phyloP scores from a whole-genome alignment of 1,140 invertebrate genomes.

The Drosophila guanche region DNA sequence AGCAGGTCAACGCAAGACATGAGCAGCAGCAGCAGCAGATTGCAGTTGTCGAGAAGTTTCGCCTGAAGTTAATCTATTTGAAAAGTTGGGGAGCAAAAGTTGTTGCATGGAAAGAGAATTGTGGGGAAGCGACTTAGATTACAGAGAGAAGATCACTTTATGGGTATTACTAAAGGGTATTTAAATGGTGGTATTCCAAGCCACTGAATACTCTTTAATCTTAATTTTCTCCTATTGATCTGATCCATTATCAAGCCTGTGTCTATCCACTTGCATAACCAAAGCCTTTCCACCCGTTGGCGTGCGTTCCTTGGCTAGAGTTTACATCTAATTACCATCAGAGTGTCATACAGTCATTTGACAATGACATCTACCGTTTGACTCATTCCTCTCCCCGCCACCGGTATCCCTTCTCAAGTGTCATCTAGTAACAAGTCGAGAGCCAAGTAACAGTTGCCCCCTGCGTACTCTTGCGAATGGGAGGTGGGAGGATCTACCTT shows the following conservation, averaged over 20 bases:
- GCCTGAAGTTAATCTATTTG: conserved; percentile 56
- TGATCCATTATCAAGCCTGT: conserved; percentile 16
- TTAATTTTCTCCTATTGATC: background rate
- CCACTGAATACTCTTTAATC: no score
- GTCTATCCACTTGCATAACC: conserved; percentile 32
- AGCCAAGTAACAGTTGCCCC: conserved; percentile 25
- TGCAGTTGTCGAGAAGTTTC: conserved; percentile 48
- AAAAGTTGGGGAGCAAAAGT: conserved; percentile 19
- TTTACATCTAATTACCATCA: conserved; percentile 53
- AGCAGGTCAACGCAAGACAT: conserved; percentile 57
- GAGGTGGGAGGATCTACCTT: background rate
- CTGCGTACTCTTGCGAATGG: background rate
- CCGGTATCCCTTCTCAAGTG: conserved; percentile 1
- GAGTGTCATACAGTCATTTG: conserved; percentile 49
- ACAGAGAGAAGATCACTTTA: no score
- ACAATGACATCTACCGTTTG: conserved; percentile 47
- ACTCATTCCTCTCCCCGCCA: background rate
- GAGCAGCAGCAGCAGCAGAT: conserved; percentile 21
- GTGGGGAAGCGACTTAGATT: no score
- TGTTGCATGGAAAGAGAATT: no score
- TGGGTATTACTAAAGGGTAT: background rate
- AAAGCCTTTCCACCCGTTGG: background rate
- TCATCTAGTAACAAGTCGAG: conserved; percentile 20
- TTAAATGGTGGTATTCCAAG: no score
- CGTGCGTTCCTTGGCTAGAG: conserved; percentile 25